Evolutionary conservation across 2,797 vertebrate species (phyloP).

Genomic region (Anisognathus igniventris): DNA sequence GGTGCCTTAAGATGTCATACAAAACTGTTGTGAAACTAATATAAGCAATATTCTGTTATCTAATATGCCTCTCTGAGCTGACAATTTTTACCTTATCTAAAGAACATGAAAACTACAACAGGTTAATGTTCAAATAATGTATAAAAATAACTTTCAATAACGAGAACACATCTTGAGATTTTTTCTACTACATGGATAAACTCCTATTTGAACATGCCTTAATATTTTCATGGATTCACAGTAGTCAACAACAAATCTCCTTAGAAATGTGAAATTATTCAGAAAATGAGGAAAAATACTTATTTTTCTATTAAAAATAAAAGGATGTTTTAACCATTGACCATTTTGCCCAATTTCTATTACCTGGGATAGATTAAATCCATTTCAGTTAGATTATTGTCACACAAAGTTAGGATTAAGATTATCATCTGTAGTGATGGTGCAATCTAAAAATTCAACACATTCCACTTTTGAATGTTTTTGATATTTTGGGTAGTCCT

Average conservation of each 20-base stretch:
- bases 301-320: background rate
- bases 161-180: background rate
- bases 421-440: background rate
- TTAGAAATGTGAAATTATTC: background rate
- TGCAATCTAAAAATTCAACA: background rate
- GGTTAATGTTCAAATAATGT: background rate
- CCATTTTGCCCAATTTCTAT: background rate
- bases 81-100: background rate
- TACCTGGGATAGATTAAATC: background rate
- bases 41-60: background rate
- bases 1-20: background rate
- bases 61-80: background rate
- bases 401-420: background rate
- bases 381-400: background rate
- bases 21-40: background rate
- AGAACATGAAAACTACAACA: background rate
- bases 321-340: background rate
- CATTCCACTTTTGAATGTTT: background rate
- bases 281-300: background rate
- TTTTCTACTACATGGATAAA: background rate
- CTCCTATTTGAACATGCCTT: background rate
- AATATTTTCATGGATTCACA: background rate
- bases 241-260: background rate
- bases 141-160: background rate
- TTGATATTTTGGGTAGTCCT: background rate